Evolutionary conservation across 2,888 invertebrate genomes (phyloP).

Genomic region (Eulithis prunata): DNA sequence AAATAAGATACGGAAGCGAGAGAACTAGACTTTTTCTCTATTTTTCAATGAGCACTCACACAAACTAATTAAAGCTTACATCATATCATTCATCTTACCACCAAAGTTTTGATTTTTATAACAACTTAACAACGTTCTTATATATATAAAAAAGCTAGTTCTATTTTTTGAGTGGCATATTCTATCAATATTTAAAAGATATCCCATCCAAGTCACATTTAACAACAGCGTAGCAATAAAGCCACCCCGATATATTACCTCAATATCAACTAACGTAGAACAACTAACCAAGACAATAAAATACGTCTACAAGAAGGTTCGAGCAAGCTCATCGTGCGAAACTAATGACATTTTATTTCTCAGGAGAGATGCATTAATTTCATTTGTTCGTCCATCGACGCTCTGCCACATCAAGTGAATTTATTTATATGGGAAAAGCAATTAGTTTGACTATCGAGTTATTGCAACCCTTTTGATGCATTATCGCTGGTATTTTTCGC

Average conservation of each 20-base stretch:
- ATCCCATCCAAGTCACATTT: slow-evolving; percentile 16
- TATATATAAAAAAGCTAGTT: no score
- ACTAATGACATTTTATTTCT: slow-evolving; percentile 83
- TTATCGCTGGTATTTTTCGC: slow-evolving; percentile 29
- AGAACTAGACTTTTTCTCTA: no score
- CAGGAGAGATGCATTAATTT: slow-evolving; percentile 82
- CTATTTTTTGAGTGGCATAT: no score
- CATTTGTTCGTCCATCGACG: slow-evolving; percentile 79
- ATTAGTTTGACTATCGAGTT: slow-evolving; percentile 50
- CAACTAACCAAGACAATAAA: slow-evolving; percentile 56
- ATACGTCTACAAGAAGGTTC: slow-evolving; percentile 60
- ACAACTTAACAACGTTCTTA: no score
- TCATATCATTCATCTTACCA: no score
- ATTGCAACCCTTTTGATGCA: slow-evolving; percentile 33
- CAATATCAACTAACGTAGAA: slow-evolving; percentile 33
- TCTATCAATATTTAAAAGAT: neutral
- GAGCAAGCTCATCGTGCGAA: slow-evolving; percentile 73
- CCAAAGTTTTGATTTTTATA: no score
- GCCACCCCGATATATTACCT: slow-evolving; percentile 29
- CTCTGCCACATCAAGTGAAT: slow-evolving; percentile 67
- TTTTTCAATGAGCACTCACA: no score
- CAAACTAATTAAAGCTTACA: no score
- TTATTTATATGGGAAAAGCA: slow-evolving; percentile 69
- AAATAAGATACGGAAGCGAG: no score
- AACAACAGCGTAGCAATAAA: slow-evolving; percentile 28